Base-by-base conservation (phyloP, 1,140 invertebrate genomes). In the Ceratitis capitata region DNA sequence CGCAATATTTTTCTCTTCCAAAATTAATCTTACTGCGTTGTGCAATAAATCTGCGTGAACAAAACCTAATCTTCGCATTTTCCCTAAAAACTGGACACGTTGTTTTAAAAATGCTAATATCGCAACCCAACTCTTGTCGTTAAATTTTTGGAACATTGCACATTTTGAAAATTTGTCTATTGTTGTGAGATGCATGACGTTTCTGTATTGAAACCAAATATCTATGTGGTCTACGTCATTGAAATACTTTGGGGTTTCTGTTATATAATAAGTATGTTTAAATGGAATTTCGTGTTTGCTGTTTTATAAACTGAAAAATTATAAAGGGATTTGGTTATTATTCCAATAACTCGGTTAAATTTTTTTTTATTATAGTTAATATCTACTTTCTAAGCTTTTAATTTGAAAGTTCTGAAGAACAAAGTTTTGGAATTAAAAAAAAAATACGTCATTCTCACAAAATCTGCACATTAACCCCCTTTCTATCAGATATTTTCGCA, bases 91-190 rank as follows among this genome's bases (percentile, higher is more conserved):
- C n/a, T n/a, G n/a, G 3, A 61, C n/a, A n/a, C 58, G 58, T 61
- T 2, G 64, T 42, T 9, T 32, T 35, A 69, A 69, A 42, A 29
- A 12, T 29, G 12, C 29, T 14, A 74, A 42, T 5, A 74, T 74
- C 12, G 64, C 29, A 1, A 74, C 16, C 39, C 64, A 74, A 42
- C 14, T 74, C n/a, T 29, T 74, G 64, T 74, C 39, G 29, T 74
- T 74, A 19, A 74, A 7, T 74, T 74, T 74, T 4, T 74, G 64
- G 9, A 74, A 74, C 12, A 29, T 74, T 74, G 64, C 39, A 32
- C 10, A 74, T 74, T 74, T 74, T 16, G 64, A 74, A 74, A 74
- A 74, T 74, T 26, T 32, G 32, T 69, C 61, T 69, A 69, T 26
- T 69, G 61, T 69, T 9, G 61, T 69, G 0, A 69, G 32, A 69